Percentiles rank a stretch among this genome's conserved stretches.
These are phyloP conservation scores for Trinorchestia longiramus DNA, from an alignment of 1,140 invertebrate species.

Conservation along the genomic window DNA sequence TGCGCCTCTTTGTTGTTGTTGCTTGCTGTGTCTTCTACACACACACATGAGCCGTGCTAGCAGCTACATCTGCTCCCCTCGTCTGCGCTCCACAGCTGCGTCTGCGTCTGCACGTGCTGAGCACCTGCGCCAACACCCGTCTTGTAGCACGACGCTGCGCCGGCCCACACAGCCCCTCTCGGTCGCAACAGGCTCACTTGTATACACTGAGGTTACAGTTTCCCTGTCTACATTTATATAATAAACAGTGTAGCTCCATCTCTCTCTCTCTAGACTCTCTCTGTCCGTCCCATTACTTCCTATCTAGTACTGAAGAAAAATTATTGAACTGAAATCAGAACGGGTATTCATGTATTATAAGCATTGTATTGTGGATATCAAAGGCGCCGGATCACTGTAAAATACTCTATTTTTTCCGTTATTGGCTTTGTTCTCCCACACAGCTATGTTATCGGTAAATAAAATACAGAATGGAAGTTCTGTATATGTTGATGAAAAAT, in stretches of 20 bases:
- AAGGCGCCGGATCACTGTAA: too few relatives aligned
- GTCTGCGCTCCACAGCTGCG: constrained; percentile 22
- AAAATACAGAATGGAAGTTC: too few relatives aligned
- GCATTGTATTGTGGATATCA: too few relatives aligned
- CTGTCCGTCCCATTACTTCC: too few relatives aligned
- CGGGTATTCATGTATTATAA: too few relatives aligned
- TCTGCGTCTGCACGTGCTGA: constrained; percentile 5
- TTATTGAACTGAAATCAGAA: too few relatives aligned
- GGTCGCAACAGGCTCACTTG: too few relatives aligned
- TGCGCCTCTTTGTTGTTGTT: constrained; percentile 30
- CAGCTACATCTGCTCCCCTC: constrained; percentile 10
- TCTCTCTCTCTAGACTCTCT: not conserved
- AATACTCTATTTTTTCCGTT: too few relatives aligned
- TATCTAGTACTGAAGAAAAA: not conserved
- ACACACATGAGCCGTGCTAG: not conserved
- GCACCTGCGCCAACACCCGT: not conserved
- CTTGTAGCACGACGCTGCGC: too few relatives aligned
- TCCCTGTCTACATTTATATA: not conserved
- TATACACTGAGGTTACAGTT: not conserved
- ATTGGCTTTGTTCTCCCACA: too few relatives aligned
- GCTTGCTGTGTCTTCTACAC: not conserved
- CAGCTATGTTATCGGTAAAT: too few relatives aligned
- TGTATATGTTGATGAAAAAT: too few relatives aligned
- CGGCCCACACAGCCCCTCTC: not conserved
- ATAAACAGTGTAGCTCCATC: not conserved